Evolutionary conservation across 2,113 vertebrate genomes (phyloP), one percentile per base, ranked within the genome.

Genomic region (Halichoerus grypus): DNA sequence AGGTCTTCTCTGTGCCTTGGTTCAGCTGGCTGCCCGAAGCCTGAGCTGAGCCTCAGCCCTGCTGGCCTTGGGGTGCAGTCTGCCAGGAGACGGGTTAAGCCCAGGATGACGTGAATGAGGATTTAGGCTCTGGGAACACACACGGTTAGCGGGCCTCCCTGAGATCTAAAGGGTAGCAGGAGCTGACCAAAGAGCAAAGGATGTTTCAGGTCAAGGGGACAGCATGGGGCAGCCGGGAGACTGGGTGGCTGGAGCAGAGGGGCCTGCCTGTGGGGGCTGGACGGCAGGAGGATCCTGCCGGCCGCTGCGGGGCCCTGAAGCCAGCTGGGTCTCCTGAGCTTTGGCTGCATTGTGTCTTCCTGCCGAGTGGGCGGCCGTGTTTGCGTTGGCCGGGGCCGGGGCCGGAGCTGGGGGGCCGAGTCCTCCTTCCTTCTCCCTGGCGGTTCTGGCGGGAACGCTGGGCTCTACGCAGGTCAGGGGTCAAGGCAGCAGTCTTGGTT

Each of bases 401-500:
- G 10, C 88, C 5, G 1, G 53, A 1, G 10, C 88, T 4, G 9
- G 77, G 92, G 95, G 72, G 28, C 65, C 31, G 0, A 19, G 46
- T 12, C 85, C 91, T 76, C 67, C 57, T 53, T 91, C 51, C 72
- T 55, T 49, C 69, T 95, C 90, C 96, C 88, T 42, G 14, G 67
- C 67, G 94, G 31, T 67, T 94, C 95, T 89, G 76, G 71, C 94
- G 84, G 1, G 0, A 0, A 0, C 12, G 2, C 72, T 9, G 61
- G 69, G 83, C 46, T 71, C 0, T 0, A 42, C 76, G 59, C 57
- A 39, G 95, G 57, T 59, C 89, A 18, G 4, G 0, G 65, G 77
- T 21, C 83, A 84, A 95, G 95, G 93, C 89, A 61, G 76, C 22
- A 3, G 71, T 22, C 87, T 91, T 96, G 98, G 55, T 95, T 93